These are phyloP conservation scores for Pandemis heparana DNA, from an alignment of 2,888 invertebrate species.

Conservation along the genomic window DNA sequence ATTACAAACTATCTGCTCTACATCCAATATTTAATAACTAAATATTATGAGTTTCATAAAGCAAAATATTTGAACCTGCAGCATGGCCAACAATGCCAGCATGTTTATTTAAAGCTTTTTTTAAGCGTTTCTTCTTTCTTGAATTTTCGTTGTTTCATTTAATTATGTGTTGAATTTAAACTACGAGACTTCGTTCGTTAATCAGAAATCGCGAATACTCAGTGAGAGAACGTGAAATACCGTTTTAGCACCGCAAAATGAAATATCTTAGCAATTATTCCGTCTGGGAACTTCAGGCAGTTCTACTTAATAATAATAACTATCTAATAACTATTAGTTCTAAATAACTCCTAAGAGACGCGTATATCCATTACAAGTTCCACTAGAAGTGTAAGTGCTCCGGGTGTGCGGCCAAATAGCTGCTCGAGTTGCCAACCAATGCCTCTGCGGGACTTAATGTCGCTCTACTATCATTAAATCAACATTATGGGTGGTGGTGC, in stretches of 20 bases:
- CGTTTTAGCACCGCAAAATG: too few species aligned
- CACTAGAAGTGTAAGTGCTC: constrained; percentile 53
- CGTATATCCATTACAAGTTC: constrained; percentile 65
- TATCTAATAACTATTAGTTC: constrained; percentile 43
- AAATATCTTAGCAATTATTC: constrained; percentile 11
- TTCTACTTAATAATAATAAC: constrained; percentile 35
- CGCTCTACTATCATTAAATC: background rate
- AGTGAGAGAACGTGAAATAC: too few species aligned
- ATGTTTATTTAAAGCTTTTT: too few species aligned
- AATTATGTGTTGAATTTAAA: too few species aligned
- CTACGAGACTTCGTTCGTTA: too few species aligned
- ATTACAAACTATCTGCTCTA: constrained; percentile 23
- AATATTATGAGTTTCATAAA: constrained; percentile 2
- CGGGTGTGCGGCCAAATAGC: constrained; percentile 47
- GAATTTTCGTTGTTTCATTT: too few species aligned
- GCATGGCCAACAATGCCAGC: too few species aligned
- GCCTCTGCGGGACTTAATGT: constrained; percentile 11
- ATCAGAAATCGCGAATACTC: too few species aligned
- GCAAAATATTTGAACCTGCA: background rate
- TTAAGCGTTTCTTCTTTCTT: too few species aligned
- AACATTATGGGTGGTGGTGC: too few species aligned
- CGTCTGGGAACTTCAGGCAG: constrained; percentile 42
- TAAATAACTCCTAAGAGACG: constrained; percentile 62
- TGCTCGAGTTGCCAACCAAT: constrained; percentile 19
- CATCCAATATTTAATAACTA: constrained; percentile 1